A percentile compares a stretch with the other conserved stretches of the same genome.
Evolutionary conservation across 1,140 invertebrate genomes (phyloP).

Genomic region (Hylyphantes graminicola): DNA sequence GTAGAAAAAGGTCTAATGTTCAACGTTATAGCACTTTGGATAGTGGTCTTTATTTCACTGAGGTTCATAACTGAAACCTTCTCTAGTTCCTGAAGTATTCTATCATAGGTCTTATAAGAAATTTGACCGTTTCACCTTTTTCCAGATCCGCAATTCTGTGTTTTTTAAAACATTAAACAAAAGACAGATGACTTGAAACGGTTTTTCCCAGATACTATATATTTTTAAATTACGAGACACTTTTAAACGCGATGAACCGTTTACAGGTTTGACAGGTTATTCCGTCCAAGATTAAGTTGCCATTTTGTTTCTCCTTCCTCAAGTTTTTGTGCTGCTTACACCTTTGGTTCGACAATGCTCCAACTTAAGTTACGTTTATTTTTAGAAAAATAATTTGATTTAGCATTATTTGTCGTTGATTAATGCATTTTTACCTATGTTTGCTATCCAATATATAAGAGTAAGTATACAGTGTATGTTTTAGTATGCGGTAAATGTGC

Average conservation of each 20-base stretch:
- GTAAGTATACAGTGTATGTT: too few relatives aligned
- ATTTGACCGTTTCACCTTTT: constrained; percentile 17
- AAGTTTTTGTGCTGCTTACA: constrained; percentile 15
- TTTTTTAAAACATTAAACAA: not conserved
- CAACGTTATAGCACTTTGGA: too few relatives aligned
- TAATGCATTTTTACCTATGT: too few relatives aligned
- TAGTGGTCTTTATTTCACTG: too few relatives aligned
- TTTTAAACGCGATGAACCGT: constrained; percentile 53
- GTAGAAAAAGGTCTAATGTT: not conserved
- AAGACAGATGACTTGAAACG: not conserved
- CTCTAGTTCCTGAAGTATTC: not conserved
- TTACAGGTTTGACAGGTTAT: constrained; percentile 60
- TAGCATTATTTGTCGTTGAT: too few relatives aligned
- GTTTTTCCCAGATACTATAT: constrained; percentile 25
- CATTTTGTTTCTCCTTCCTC: constrained; percentile 16
- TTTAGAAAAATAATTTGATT: too few relatives aligned
- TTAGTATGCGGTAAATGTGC: too few relatives aligned
- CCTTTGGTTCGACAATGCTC: too few relatives aligned
- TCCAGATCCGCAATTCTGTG: not conserved
- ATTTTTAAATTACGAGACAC: constrained; percentile 54
- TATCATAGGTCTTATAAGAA: constrained; percentile 1
- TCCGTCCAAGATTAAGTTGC: constrained; percentile 53
- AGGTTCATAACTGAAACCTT: too few relatives aligned
- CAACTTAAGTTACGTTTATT: too few relatives aligned
- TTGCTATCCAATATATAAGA: too few relatives aligned